Conservation (phyloP, 1,140 invertebrate species). For the Papilio dardanus region DNA sequence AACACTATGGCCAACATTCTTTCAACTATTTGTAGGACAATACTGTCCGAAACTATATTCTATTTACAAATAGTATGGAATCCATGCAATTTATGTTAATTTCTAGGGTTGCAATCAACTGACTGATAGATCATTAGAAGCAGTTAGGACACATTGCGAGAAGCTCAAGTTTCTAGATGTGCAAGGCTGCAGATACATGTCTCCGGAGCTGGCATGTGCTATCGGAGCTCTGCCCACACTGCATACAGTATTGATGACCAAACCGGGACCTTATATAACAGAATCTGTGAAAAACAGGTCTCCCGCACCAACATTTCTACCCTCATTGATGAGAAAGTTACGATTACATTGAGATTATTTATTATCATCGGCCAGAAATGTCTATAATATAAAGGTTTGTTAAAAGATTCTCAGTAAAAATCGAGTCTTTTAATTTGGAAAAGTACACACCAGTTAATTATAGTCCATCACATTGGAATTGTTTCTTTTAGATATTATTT, state of each 20-base stretch:
- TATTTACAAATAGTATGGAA: too few relatives aligned
- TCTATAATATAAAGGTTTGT: neutral
- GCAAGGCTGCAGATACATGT: conserved; percentile 84
- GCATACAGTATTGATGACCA: conserved; percentile 76
- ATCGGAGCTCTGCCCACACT: conserved; percentile 78
- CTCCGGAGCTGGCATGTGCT: conserved; percentile 80
- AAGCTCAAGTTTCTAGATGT: conserved; percentile 84
- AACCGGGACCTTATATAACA: conserved; percentile 74
- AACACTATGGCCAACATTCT: too few relatives aligned
- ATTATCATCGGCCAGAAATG: neutral
- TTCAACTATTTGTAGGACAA: too few relatives aligned
- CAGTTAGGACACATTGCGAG: conserved; percentile 83
- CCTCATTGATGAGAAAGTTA: conserved; percentile 69
- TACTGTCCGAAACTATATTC: too few relatives aligned
- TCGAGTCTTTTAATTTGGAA: too few relatives aligned
- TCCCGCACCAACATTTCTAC: conserved; percentile 66
- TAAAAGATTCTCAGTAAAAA: too few relatives aligned
- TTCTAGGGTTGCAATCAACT: conserved; percentile 86
- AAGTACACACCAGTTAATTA: too few relatives aligned
- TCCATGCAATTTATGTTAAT: conserved; percentile 28
- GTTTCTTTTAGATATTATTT: too few relatives aligned
- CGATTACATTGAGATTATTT: conserved; percentile 59
- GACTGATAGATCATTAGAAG: conserved; percentile 85
- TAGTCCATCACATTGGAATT: too few relatives aligned
- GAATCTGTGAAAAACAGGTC: conserved; percentile 72